Conservation (phyloP, 2,888 invertebrate species). For the Octonoba sinensis region DNA sequence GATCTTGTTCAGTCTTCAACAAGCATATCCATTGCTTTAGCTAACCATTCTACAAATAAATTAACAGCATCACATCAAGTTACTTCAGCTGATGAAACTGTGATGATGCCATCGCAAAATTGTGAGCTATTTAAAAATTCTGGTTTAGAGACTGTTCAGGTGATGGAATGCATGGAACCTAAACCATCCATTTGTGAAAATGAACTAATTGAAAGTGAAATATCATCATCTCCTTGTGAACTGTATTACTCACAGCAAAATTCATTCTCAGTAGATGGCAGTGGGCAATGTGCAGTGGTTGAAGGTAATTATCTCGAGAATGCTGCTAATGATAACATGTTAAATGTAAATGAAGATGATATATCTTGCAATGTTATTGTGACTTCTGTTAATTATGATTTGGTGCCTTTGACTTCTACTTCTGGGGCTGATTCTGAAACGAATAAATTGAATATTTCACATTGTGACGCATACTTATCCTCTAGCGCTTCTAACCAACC, state of each 20-base stretch:
- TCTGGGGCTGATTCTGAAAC: too few relatives aligned
- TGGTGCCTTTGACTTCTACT: too few relatives aligned
- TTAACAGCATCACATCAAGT: conserved; percentile 9
- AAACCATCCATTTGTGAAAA: background rate
- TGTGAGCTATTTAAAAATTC: background rate
- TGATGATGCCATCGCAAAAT: background rate
- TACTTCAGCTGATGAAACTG: conserved; percentile 24
- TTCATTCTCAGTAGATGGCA: conserved; percentile 15
- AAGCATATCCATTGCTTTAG: background rate
- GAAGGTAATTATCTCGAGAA: conserved; percentile 24
- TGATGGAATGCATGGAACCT: conserved; percentile 23
- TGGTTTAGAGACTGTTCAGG: background rate
- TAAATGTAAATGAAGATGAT: conserved; percentile 8
- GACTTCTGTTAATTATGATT: conserved; percentile 10
- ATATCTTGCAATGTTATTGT: conserved; percentile 2
- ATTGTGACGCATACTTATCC: background rate
- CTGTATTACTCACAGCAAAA: background rate
- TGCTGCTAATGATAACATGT: background rate
- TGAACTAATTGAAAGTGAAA: conserved; percentile 18
- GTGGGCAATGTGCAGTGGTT: conserved; percentile 25
- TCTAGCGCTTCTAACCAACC: background rate
- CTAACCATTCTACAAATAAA: conserved; percentile 1
- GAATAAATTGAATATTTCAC: too few relatives aligned
- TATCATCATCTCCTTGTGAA: conserved; percentile 30
- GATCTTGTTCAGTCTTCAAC: conserved; percentile 52